Conservation (phyloP, 2,113 vertebrate species). For the Parotia lawesii region DNA sequence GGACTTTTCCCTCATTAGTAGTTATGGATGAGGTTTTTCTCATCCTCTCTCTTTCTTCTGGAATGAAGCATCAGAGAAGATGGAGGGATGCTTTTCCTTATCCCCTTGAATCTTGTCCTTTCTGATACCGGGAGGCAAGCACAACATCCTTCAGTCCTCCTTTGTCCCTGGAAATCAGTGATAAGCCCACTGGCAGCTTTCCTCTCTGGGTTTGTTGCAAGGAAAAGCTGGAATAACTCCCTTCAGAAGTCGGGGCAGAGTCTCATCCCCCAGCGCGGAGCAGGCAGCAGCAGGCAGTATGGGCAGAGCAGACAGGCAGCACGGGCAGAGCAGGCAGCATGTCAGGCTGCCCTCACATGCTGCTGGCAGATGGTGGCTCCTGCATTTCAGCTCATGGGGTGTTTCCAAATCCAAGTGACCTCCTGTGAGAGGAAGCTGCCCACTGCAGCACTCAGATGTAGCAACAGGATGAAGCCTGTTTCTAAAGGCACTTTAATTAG, state of each 20-base stretch:
- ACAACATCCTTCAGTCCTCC: background rate
- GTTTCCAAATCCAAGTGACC: background rate
- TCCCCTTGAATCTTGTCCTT: background rate
- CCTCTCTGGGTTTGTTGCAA: background rate
- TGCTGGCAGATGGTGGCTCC: background rate
- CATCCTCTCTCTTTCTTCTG: background rate
- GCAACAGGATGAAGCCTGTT: background rate
- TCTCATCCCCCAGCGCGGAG: rapidly evolving
- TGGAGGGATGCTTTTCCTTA: background rate
- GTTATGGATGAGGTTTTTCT: background rate
- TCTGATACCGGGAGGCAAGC: background rate
- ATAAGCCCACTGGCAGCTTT: background rate
- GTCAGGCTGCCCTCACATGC: background rate
- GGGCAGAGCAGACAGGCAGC: background rate
- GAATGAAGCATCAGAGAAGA: background rate
- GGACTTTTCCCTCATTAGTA: background rate
- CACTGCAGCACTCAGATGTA: background rate
- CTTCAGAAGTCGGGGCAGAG: background rate
- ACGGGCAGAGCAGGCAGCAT: rapidly evolving
- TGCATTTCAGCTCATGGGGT: background rate
- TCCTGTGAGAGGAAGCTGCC: background rate
- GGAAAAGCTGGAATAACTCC: background rate
- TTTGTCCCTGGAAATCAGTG: background rate
- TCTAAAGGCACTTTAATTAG: background rate
- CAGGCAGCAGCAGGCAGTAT: background rate